A percentile compares a stretch with the other conserved stretches of the same genome.
These are phyloP conservation scores for Penaeus indicus DNA, from an alignment of 1,140 invertebrate genomes.

Conservation along the genomic window DNA sequence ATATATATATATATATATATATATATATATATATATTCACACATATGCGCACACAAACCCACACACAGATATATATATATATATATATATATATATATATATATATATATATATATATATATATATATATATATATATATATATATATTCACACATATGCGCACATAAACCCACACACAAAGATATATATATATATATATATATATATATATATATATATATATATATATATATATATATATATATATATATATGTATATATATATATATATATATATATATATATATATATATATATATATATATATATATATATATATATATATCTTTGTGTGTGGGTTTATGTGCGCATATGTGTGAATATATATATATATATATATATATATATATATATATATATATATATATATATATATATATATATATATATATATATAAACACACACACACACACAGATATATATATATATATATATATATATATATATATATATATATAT, in stretches of 20 bases:
- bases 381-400: background rate
- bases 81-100: background rate
- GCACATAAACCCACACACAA: too few species aligned
- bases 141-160: too few species aligned
- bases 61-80: background rate
- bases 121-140: background rate
- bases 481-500: too few species aligned
- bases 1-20: background rate
- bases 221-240: background rate
- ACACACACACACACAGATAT: too few species aligned
- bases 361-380: slow-evolving; percentile 17
- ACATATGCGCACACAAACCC: too few species aligned
- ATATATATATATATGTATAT: slow-evolving; percentile 37
- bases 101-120: background rate
- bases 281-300: slow-evolving; percentile 31
- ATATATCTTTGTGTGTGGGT: slow-evolving; percentile 29
- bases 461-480: too few species aligned
- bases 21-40: background rate
- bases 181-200: too few species aligned
- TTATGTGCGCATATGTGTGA: slow-evolving; percentile 27
- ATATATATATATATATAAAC: background rate
- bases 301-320: slow-evolving; percentile 42
- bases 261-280: slow-evolving; percentile 40
- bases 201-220: background rate
- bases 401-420: slow-evolving; percentile 4